phyloP scores from a whole-genome alignment of 2,888 invertebrate genomes.

The Tortrix viridana region DNA sequence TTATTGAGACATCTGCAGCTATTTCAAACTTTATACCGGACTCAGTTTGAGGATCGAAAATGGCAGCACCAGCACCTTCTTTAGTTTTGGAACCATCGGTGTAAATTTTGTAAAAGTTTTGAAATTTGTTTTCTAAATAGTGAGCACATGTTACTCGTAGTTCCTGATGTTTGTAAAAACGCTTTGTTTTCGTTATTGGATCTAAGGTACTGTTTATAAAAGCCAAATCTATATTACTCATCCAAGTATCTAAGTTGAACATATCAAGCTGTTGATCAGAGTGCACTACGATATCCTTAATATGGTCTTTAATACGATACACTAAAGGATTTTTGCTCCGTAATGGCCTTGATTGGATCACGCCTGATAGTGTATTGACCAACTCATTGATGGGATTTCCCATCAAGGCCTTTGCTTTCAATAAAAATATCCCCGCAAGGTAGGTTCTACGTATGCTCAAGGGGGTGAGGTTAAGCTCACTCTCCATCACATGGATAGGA shows the following conservation, averaged over 20 bases:
- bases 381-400: background rate
- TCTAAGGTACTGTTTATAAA: background rate
- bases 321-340: background rate
- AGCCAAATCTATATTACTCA: conserved; percentile 4
- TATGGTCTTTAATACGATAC: background rate
- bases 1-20: no score
- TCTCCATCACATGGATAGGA: conserved; percentile 12
- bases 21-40: no score
- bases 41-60: conserved; percentile 3
- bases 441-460: background rate
- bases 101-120: conserved; percentile 1
- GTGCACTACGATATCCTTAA: background rate
- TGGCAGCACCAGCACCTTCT: background rate
- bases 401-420: background rate
- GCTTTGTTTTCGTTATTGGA: background rate
- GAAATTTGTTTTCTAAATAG: background rate
- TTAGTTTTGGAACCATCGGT: conserved; percentile 6
- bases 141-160: no score
- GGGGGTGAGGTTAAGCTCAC: conserved; percentile 1
- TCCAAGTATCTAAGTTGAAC: conserved; percentile 4
- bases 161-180: background rate
- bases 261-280: background rate
- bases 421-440: conserved; percentile 5
- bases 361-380: background rate
- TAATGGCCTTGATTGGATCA: no score